A percentile compares a stretch with the other conserved stretches of the same genome.
Evolutionary conservation across 1,140 invertebrate genomes (phyloP).

Genomic region (Goniozus legneri): DNA sequence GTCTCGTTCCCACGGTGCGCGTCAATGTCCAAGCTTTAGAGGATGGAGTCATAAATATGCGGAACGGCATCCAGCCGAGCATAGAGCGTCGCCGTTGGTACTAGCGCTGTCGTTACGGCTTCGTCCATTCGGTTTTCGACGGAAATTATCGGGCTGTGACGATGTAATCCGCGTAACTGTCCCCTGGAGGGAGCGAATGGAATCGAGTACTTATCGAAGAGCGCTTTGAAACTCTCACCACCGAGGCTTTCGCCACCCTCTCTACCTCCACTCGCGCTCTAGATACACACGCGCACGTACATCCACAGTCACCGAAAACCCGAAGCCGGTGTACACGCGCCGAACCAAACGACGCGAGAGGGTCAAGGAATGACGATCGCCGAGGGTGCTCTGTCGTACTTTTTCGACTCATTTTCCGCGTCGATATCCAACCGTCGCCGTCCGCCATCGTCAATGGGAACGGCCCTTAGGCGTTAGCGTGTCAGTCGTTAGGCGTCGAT

Average conservation of each 20-base stretch:
- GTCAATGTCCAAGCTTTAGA: constrained; percentile 3
- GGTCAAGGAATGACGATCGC: constrained; percentile 34
- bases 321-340: background rate
- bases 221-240: too few relatives aligned
- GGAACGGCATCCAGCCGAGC: too few relatives aligned
- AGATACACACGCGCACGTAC: background rate
- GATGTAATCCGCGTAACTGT: constrained; percentile 40
- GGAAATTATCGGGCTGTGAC: constrained; percentile 36
- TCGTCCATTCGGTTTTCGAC: constrained; percentile 29
- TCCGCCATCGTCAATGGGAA: constrained; percentile 39
- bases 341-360: constrained; percentile 15
- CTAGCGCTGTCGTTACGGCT: too few relatives aligned
- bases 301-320: too few relatives aligned
- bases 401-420: constrained; percentile 40
- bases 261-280: constrained; percentile 6
- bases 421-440: constrained; percentile 32
- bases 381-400: constrained; percentile 32
- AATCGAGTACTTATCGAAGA: constrained; percentile 36
- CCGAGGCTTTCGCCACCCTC: too few relatives aligned
- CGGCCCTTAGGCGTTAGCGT: constrained; percentile 38
- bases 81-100: too few relatives aligned
- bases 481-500: constrained; percentile 28
- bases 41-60: too few relatives aligned
- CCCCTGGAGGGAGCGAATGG: constrained; percentile 34
- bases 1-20: too few relatives aligned